These are phyloP conservation scores for Pocillopora grandis DNA, from an alignment of 92 coral and sea anemone species.

Conservation along the genomic window DNA sequence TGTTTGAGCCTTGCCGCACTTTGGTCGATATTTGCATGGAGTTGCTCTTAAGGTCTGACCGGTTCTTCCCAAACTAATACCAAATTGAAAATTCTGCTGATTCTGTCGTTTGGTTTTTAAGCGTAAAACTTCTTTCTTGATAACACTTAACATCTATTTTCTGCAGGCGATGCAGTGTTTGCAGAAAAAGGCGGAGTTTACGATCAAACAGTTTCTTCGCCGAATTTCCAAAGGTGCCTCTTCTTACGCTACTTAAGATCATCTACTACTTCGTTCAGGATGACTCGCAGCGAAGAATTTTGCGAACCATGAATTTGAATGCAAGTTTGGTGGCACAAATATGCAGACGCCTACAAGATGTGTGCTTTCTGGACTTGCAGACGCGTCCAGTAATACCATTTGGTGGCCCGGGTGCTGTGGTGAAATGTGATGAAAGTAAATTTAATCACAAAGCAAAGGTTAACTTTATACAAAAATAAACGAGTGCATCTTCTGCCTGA, in stretches of 20 bases:
- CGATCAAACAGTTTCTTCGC: neutral
- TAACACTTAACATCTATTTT: no score
- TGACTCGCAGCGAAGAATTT: neutral
- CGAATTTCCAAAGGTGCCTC: neutral
- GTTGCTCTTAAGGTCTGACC: neutral
- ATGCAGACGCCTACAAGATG: slow-evolving; percentile 3
- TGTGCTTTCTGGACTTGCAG: slow-evolving; percentile 21
- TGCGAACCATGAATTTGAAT: neutral
- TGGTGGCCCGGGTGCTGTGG: slow-evolving; percentile 35
- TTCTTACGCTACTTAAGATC: slow-evolving; percentile 1
- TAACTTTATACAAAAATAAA: neutral
- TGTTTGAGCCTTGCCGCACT: no score
- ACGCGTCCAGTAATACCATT: slow-evolving; percentile 27
- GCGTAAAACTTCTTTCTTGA: no score
- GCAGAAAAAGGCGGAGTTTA: neutral
- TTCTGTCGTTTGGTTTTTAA: neutral
- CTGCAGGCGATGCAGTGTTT: no score
- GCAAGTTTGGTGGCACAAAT: slow-evolving; percentile 5
- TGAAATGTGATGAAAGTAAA: neutral
- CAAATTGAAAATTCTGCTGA: neutral
- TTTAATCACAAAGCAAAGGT: no score
- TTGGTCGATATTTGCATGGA: no score
- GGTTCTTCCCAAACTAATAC: neutral
- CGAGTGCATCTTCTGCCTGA: no score
- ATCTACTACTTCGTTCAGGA: slow-evolving; percentile 14